Conservation (phyloP, 2,797 vertebrate species). For the Gymnothorax reevesii region DNA sequence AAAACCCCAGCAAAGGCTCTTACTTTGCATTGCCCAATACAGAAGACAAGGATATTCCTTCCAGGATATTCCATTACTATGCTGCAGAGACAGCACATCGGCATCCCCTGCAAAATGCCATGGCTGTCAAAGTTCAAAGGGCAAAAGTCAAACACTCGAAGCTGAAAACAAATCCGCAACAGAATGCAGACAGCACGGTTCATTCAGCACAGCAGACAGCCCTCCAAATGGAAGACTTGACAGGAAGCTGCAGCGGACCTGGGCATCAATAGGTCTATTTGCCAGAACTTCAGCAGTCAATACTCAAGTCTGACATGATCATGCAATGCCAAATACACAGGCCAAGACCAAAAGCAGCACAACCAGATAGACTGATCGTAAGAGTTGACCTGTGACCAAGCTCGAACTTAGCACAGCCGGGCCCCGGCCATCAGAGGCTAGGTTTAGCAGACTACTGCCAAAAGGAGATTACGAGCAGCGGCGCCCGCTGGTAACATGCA, state of each 20-base stretch:
- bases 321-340: background rate
- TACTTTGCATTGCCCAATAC: too few species aligned
- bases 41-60: background rate
- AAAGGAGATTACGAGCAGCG: background rate
- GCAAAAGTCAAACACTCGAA: background rate
- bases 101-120: slow-evolving; percentile 5
- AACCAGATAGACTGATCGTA: background rate
- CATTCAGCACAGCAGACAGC: background rate
- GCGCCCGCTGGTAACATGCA: slow-evolving; percentile 61
- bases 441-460: background rate
- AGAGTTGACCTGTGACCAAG: background rate
- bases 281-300: background rate
- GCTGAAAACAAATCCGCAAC: background rate
- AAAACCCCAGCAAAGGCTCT: too few species aligned
- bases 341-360: slow-evolving; percentile 13
- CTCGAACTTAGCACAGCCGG: background rate
- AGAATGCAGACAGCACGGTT: background rate
- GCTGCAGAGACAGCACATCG: background rate
- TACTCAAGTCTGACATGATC: background rate
- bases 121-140: background rate
- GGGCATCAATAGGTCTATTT: background rate
- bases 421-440: background rate
- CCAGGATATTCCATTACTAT: slow-evolving; percentile 2
- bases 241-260: background rate
- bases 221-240: background rate